phyloP scores from a whole-genome alignment of 2,888 invertebrate genomes.

The Lasioglossum vierecki region DNA sequence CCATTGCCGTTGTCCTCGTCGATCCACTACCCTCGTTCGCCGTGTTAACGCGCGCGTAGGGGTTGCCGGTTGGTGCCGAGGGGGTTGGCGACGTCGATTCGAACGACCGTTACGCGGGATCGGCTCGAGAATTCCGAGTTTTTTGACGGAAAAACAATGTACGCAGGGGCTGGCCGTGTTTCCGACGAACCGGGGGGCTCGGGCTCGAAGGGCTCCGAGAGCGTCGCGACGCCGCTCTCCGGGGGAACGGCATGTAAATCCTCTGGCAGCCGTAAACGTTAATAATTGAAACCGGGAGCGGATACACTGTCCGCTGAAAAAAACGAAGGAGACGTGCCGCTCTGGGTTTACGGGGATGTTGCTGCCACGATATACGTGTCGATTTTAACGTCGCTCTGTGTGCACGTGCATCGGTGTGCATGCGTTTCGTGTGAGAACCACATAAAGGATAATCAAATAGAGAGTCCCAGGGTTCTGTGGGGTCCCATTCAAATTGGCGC shows the following conservation, averaged over 20 bases:
- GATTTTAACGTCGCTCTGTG: neutral
- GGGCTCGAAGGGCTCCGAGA: neutral
- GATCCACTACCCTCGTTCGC: constrained; percentile 7
- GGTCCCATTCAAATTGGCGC: neutral
- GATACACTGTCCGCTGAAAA: constrained; percentile 1
- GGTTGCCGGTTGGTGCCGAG: neutral
- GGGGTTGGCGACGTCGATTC: constrained; percentile 38
- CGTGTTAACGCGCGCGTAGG: constrained; percentile 18
- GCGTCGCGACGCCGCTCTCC: constrained; percentile 17
- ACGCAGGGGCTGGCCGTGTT: neutral
- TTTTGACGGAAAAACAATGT: constrained; percentile 43
- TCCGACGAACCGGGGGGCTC: neutral
- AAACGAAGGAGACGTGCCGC: constrained; percentile 11
- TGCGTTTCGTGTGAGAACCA: neutral
- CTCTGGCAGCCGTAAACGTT: constrained; percentile 41
- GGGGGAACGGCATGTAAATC: constrained; percentile 32
- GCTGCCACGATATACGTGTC: neutral
- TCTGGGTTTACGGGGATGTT: neutral
- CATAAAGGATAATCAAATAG: neutral
- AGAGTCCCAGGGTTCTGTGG: neutral
- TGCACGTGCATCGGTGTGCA: neutral
- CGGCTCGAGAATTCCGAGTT: constrained; percentile 45
- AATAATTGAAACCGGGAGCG: constrained; percentile 52
- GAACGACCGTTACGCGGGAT: constrained; percentile 41
- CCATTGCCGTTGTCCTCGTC: neutral